These are phyloP conservation scores for Thymelicus acteon DNA, from an alignment of 2,888 invertebrate species.

Conservation along the genomic window DNA sequence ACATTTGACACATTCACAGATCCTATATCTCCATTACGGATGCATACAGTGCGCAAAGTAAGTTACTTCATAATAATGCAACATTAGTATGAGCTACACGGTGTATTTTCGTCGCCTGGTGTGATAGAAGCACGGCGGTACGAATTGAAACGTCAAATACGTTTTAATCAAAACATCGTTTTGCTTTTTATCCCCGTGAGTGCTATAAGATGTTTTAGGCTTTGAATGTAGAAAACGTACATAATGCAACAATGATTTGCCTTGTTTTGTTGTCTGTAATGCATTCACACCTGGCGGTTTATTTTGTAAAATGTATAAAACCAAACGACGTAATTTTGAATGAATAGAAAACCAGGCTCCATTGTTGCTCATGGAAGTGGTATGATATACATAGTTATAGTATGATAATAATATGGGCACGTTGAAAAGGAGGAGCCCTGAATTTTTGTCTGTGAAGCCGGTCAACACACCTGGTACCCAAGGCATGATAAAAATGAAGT, in stretches of 20 bases:
- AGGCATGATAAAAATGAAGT: too few relatives aligned
- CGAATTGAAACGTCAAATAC: slow-evolving; percentile 71
- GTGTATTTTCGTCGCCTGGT: slow-evolving; percentile 38
- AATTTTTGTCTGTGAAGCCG: too few relatives aligned
- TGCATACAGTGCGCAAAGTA: slow-evolving; percentile 60
- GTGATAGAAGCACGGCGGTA: slow-evolving; percentile 40
- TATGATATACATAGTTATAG: too few relatives aligned
- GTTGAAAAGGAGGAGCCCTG: too few relatives aligned
- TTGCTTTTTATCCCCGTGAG: slow-evolving; percentile 66
- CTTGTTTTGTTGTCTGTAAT: neutral
- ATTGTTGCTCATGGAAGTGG: too few relatives aligned
- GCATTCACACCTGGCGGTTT: too few relatives aligned
- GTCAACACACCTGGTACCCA: too few relatives aligned
- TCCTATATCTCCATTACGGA: slow-evolving; percentile 33
- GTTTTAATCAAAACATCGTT: slow-evolving; percentile 61
- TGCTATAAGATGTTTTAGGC: slow-evolving; percentile 30
- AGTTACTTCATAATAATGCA: slow-evolving; percentile 37
- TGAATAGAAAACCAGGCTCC: too few relatives aligned
- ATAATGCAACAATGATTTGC: slow-evolving; percentile 37
- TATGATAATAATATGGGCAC: too few relatives aligned
- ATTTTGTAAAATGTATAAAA: too few relatives aligned
- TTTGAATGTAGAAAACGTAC: slow-evolving; percentile 43
- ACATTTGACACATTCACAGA: slow-evolving; percentile 32
- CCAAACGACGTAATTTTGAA: too few relatives aligned
- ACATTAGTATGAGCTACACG: neutral